phyloP scores from a whole-genome alignment of 2,113 vertebrate genomes.

The Notarius quadriscutis region DNA sequence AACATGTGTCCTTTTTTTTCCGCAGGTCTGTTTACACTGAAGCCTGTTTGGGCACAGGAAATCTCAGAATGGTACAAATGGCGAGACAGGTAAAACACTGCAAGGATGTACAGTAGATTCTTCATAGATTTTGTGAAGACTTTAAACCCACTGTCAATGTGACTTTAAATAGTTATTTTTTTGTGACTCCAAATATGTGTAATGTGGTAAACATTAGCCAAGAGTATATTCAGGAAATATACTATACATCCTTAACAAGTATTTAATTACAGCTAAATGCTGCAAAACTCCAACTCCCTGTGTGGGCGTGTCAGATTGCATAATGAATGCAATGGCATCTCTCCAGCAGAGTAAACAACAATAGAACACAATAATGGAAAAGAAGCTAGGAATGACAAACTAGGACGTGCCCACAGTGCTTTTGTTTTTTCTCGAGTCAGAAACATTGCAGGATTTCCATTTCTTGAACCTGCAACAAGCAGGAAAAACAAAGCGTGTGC shows the following conservation, averaged over 20 bases:
- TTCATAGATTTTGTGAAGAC: not conserved
- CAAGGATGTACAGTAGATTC: not conserved
- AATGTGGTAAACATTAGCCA: not conserved
- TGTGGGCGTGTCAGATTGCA: not conserved
- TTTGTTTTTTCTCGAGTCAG: not conserved
- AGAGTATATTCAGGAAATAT: not conserved
- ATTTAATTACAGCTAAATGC: conserved; percentile 1
- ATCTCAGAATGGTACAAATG: conserved; percentile 77
- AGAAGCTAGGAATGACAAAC: not conserved
- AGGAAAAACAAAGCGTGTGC: not conserved
- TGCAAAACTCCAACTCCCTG: not conserved
- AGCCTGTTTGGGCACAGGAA: conserved; percentile 75
- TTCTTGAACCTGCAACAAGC: not conserved
- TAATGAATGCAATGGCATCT: not conserved
- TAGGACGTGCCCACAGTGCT: not conserved
- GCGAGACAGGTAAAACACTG: conserved; percentile 70
- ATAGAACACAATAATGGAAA: not conserved
- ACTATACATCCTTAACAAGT: not conserved
- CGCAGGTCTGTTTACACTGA: conserved; percentile 76
- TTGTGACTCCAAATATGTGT: not conserved
- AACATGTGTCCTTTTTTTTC: not conserved
- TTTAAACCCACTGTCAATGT: not conserved
- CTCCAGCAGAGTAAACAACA: not conserved
- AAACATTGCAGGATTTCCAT: not conserved
- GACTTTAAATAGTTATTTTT: not conserved